Base-by-base conservation (phyloP, 2,113 vertebrate genomes). In the Cyprinodon variegatus region DNA sequence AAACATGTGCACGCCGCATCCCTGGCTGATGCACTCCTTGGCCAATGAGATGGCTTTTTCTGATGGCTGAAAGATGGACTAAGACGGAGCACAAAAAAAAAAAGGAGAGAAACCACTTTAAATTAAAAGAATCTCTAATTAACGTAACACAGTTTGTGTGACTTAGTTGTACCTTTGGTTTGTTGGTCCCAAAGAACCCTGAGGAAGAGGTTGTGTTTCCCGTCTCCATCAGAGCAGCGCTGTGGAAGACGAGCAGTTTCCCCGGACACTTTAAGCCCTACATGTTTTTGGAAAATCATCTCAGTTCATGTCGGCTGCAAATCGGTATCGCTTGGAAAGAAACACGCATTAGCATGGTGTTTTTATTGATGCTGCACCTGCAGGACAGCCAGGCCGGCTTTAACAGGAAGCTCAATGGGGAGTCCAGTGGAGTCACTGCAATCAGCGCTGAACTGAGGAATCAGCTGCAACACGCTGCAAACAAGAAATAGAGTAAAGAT, bases 11-110 rank as follows among this genome's bases (percentile, higher is more conserved):
- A 95, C 76, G 3, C 93, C 81, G 46, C 93, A 95, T 61, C 94
- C 95, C 82, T 95, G 94, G 86, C 0, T 6, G 81, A 95, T 83
- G 5, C 94, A 95, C 64, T 91, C 85, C 76, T 90, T 91, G 71
- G 91, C 85, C 91, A 95, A 80, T 64, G 90, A 91, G 62, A 85
- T 11, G 9, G 78, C 75, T 20, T n/a, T 48, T 14, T 94, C 93
- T 39, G 93, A 87, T 0, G 92, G 89, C 90, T 95, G 94, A 63
- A 95, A 95, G 61, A 95, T 91, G 39, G 93, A 91, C 95, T 95
- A 29, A 8, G 29, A 29, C 29, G 29, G 29, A 29, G 29, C 29
- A 41, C 2, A 43, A 39, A 39, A 0, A 11, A 11, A 45, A 11
- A 8, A 43, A 8, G 37, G 3, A 38, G 17, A 1, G 38, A 57